Evolutionary conservation across 2,797 vertebrate species (phyloP).

Genomic region (Coregonus ussuriensis): DNA sequence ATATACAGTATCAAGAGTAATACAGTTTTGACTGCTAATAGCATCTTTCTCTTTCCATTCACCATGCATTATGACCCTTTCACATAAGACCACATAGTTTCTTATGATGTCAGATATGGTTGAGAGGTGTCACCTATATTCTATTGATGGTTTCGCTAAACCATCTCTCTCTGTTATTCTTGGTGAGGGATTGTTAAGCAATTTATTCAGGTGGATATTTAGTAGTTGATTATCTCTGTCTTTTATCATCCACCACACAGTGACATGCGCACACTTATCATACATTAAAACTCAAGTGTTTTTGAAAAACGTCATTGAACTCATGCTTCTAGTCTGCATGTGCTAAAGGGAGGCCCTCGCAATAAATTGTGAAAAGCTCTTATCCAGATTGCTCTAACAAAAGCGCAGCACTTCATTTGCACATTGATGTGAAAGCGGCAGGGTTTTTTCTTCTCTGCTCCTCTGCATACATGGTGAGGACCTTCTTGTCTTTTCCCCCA

Average conservation of each 20-base stretch:
- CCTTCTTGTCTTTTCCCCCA: neutral
- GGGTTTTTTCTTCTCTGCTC: slow-evolving; percentile 7
- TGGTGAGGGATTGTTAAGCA: slow-evolving; percentile 11
- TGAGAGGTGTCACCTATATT: neutral
- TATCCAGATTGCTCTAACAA: slow-evolving; percentile 40
- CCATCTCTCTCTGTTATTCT: slow-evolving; percentile 2
- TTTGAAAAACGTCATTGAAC: slow-evolving; percentile 32
- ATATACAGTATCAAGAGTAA: neutral
- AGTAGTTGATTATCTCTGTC: slow-evolving; percentile 20
- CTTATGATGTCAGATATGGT: neutral
- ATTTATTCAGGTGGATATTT: slow-evolving; percentile 49
- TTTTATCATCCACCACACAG: slow-evolving; percentile 39
- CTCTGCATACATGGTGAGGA: neutral
- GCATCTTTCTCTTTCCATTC: neutral
- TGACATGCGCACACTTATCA: slow-evolving; percentile 45
- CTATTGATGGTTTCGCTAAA: neutral
- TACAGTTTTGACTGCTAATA: neutral
- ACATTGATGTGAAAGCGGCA: slow-evolving; percentile 25
- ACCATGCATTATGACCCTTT: neutral
- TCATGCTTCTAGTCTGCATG: slow-evolving; percentile 32
- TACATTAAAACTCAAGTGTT: slow-evolving; percentile 51
- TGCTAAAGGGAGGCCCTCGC: slow-evolving; percentile 36
- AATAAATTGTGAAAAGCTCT: slow-evolving; percentile 51
- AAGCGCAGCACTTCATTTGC: slow-evolving; percentile 46
- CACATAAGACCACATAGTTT: neutral